These are phyloP conservation scores for Ennomos erosarius DNA, from an alignment of 2,888 invertebrate genomes.

Conservation along the genomic window DNA sequence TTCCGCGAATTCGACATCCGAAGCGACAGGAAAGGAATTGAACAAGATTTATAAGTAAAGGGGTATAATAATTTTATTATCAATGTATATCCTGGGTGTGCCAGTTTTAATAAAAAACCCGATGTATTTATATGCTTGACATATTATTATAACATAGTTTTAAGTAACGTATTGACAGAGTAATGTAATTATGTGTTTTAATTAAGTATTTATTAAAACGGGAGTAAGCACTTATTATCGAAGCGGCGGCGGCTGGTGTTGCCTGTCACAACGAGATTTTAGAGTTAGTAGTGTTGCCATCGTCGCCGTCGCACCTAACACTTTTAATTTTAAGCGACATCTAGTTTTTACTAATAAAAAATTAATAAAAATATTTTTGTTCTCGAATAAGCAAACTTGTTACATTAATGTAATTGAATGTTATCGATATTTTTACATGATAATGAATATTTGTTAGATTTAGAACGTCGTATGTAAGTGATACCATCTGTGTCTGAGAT, in stretches of 20 bases:
- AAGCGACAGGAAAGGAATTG: conserved; percentile 50
- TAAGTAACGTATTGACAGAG: conserved; percentile 76
- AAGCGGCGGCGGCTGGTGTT: conserved; percentile 56
- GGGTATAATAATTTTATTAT: conserved; percentile 47
- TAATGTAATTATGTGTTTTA: conserved; percentile 71
- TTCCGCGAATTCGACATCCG: conserved; percentile 44
- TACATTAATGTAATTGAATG: conserved; percentile 75
- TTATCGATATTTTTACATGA: conserved; percentile 79
- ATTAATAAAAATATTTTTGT: conserved; percentile 74
- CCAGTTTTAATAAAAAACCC: conserved; percentile 60
- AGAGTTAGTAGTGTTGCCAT: conserved; percentile 64
- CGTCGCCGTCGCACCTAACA: conserved; percentile 72
- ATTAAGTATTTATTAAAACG: conserved; percentile 81
- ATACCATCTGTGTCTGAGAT: conserved; percentile 68
- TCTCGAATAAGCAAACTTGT: conserved; percentile 76
- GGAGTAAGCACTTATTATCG: conserved; percentile 66
- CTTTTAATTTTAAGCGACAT: conserved; percentile 66
- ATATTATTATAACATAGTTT: conserved; percentile 79
- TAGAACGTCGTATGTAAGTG: conserved; percentile 63
- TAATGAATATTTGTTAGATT: conserved; percentile 64
- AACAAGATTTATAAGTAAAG: conserved; percentile 56
- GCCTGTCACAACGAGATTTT: conserved; percentile 59
- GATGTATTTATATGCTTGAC: conserved; percentile 69
- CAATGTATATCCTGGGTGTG: conserved; percentile 50
- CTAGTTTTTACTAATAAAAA: conserved; percentile 80